Evolutionary conservation across 2,113 vertebrate species (phyloP).

Genomic region (Mobula birostris): DNA sequence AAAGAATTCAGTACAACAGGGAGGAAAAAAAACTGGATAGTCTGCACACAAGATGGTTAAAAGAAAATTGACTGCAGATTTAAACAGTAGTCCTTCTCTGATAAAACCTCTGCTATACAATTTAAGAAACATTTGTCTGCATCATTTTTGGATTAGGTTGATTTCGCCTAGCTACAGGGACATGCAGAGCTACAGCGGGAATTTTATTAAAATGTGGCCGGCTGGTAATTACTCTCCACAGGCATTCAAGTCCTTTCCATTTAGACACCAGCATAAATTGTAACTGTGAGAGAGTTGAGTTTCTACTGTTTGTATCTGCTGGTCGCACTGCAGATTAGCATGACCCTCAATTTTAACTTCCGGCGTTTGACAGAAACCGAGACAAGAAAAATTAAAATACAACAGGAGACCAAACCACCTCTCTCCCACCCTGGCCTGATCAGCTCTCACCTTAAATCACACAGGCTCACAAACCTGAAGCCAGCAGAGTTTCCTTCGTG

Average conservation of each 20-base stretch:
- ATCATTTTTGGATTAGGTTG: background rate
- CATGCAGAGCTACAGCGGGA: background rate
- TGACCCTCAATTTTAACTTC: background rate
- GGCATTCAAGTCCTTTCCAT: too few species aligned
- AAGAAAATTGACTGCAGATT: background rate
- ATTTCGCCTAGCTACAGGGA: background rate
- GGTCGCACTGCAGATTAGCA: background rate
- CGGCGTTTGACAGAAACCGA: background rate
- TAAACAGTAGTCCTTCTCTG: background rate
- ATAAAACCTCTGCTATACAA: background rate
- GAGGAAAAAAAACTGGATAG: background rate
- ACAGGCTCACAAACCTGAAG: background rate
- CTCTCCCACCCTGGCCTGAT: background rate
- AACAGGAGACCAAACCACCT: background rate
- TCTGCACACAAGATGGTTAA: background rate
- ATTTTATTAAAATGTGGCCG: background rate
- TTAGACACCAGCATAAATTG: background rate
- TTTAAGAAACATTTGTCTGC: background rate
- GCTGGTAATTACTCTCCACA: too few species aligned
- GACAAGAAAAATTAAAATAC: background rate
- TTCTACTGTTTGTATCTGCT: background rate
- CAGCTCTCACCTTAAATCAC: background rate
- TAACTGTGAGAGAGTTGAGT: background rate
- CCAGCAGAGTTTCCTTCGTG: background rate
- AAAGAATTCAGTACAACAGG: background rate